Percentiles rank a stretch among this genome's conserved stretches.
Evolutionary conservation across 2,113 vertebrate genomes (phyloP).

Genomic region (Hemichromis elongatus): DNA sequence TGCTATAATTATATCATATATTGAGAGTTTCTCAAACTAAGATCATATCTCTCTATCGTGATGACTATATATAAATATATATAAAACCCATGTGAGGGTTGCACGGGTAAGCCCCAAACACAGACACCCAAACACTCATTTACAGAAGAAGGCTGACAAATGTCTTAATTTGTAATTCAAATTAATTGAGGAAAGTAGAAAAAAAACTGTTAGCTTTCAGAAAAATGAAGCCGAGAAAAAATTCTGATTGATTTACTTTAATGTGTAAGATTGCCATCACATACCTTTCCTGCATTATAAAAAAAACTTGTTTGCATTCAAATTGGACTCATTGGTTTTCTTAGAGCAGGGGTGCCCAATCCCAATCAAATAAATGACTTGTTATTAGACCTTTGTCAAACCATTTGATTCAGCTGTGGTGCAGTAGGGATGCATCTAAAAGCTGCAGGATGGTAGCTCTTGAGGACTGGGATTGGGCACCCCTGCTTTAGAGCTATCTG

Average conservation of each 20-base stretch:
- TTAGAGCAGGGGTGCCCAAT: too few species aligned
- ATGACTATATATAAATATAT: conserved; percentile 30
- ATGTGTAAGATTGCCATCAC: not conserved
- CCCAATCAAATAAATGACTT: too few species aligned
- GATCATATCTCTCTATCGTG: conserved; percentile 12
- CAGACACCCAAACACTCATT: not conserved
- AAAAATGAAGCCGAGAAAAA: not conserved
- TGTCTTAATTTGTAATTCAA: not conserved
- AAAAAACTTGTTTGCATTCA: not conserved
- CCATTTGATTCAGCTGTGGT: too few species aligned
- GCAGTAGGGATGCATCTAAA: too few species aligned
- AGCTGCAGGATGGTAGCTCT: too few species aligned
- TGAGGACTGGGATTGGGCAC: too few species aligned
- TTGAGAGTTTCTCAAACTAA: not conserved
- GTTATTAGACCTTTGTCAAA: too few species aligned
- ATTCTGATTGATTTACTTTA: not conserved
- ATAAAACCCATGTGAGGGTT: conserved; percentile 22
- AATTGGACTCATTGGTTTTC: not conserved
- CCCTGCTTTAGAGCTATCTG: not conserved
- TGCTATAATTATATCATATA: not conserved
- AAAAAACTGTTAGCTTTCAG: not conserved
- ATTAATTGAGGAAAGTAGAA: not conserved
- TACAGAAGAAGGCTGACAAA: not conserved
- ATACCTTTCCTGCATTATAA: not conserved
- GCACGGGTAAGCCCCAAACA: conserved; percentile 6